phyloP scores from a whole-genome alignment of 2,113 vertebrate species.

The Podarcis cretensis region DNA sequence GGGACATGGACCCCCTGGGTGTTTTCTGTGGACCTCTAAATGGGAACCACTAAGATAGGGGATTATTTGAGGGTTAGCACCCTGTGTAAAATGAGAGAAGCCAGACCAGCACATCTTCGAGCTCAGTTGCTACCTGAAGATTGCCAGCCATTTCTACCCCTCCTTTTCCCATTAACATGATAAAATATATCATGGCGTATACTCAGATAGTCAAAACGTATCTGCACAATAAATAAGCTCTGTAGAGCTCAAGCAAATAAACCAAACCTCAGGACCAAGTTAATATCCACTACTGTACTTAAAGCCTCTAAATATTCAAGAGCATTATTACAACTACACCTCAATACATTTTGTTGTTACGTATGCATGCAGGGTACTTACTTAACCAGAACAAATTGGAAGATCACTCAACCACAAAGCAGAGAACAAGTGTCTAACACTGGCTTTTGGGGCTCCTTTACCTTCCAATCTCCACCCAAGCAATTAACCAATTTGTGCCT shows the following conservation, averaged over 20 bases:
- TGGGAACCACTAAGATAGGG: not conserved
- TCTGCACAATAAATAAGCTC: not conserved
- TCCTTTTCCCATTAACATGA: not conserved
- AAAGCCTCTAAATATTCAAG: not conserved
- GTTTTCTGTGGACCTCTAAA: no score
- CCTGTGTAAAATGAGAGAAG: not conserved
- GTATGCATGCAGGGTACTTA: not conserved
- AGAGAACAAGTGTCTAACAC: not conserved
- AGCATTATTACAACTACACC: not conserved
- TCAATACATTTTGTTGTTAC: not conserved
- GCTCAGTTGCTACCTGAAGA: not conserved
- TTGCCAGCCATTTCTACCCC: not conserved
- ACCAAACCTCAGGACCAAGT: not conserved
- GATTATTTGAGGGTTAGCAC: not conserved
- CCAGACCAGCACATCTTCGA: not conserved
- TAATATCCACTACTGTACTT: not conserved
- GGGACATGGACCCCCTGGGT: no score
- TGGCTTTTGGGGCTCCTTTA: not conserved
- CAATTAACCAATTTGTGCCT: not conserved
- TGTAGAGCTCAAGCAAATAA: not conserved
- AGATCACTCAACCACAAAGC: rapidly evolving
- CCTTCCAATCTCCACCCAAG: not conserved
- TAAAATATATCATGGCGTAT: not conserved
- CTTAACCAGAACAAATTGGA: not conserved
- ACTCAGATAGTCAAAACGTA: not conserved